These are phyloP conservation scores for Aethina tumida DNA, from an alignment of 1,140 invertebrate species.

Conservation along the genomic window DNA sequence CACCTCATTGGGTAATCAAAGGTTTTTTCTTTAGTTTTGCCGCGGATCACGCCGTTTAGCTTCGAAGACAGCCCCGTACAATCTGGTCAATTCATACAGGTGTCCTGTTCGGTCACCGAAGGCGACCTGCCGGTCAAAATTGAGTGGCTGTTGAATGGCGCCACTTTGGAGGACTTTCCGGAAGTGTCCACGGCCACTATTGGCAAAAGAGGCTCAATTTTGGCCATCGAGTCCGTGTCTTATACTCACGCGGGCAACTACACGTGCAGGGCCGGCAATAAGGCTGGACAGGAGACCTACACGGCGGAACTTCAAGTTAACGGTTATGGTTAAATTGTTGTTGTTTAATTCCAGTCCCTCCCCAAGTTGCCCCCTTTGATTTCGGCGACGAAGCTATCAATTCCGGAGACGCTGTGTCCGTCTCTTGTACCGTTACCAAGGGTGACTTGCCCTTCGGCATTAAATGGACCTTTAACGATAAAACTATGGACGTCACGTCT, in stretches of 20 bases:
- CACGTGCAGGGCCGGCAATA: constrained; percentile 56
- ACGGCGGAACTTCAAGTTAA: constrained; percentile 23
- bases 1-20: constrained; percentile 44
- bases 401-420: constrained; percentile 58
- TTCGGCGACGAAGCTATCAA: constrained; percentile 53
- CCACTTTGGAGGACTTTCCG: constrained; percentile 28
- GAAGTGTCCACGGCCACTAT: constrained; percentile 15
- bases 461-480: constrained; percentile 53
- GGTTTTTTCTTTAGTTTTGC: constrained; percentile 40
- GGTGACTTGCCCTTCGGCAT: constrained; percentile 58
- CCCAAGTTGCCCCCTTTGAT: constrained; percentile 49
- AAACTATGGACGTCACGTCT: constrained; percentile 28
- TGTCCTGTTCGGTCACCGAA: constrained; percentile 60
- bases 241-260: constrained; percentile 55
- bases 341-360: constrained; percentile 12
- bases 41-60: constrained; percentile 56
- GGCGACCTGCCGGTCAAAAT: constrained; percentile 58
- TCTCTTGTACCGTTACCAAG: constrained; percentile 60
- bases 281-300: constrained; percentile 44
- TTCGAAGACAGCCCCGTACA: constrained; percentile 54
- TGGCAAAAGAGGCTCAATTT: constrained; percentile 30
- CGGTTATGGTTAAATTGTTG: constrained; percentile 16
- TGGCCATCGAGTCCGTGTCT: constrained; percentile 63
- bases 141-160: constrained; percentile 53
- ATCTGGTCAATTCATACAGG: constrained; percentile 58